phyloP scores from a whole-genome alignment of 2,113 vertebrate species.

The Rhizomys pruinosus region DNA sequence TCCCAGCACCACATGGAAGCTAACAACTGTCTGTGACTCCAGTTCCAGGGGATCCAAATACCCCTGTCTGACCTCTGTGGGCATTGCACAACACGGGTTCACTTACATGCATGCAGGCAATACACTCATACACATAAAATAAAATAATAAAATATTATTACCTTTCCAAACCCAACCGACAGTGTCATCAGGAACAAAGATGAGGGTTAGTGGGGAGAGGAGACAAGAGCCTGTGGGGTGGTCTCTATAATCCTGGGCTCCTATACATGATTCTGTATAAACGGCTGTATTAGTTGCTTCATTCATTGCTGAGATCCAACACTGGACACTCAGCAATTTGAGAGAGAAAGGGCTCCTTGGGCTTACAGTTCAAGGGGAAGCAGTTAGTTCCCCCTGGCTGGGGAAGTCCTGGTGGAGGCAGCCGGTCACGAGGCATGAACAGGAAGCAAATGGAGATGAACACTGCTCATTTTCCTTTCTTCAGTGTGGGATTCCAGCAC shows the following conservation, averaged over 20 bases:
- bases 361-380: not conserved
- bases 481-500: not conserved
- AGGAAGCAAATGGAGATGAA: not conserved
- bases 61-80: no score
- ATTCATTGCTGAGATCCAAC: not conserved
- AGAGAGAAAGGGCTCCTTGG: not conserved
- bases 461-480: not conserved
- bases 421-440: not conserved
- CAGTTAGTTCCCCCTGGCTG: not conserved
- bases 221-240: not conserved
- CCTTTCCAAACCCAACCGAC: no score
- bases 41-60: no score
- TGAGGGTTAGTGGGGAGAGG: rapidly evolving
- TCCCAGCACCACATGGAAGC: no score
- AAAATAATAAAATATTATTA: no score
- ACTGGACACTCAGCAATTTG: not conserved
- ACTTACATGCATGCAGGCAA: no score
- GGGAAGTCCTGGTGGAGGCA: not conserved
- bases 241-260: not conserved
- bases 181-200: not conserved
- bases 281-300: not conserved
- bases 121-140: no score
- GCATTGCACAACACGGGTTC: no score
- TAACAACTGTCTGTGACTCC: no score
- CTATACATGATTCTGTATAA: no score